Evolutionary conservation across 1,140 invertebrate genomes (phyloP).

Genomic region (Plectrocnemia conspersa): DNA sequence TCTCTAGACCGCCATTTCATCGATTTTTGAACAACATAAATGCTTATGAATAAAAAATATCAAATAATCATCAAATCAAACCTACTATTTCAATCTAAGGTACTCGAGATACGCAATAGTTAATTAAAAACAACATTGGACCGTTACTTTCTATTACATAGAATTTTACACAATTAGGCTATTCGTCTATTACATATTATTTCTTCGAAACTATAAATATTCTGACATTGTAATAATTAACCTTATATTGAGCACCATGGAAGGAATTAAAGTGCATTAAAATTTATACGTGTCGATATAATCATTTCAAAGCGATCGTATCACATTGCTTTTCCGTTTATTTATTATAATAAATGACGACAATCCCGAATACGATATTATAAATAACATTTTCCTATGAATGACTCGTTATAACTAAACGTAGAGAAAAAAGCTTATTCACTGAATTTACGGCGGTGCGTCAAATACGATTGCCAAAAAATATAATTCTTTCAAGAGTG

Average conservation of each 20-base stretch:
- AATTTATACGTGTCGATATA: slow-evolving; percentile 10
- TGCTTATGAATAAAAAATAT: too few species aligned
- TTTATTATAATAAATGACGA: slow-evolving; percentile 6
- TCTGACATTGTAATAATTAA: slow-evolving; percentile 14
- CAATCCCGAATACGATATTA: too few species aligned
- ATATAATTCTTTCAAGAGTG: background rate
- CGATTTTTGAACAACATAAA: too few species aligned
- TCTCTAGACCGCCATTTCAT: too few species aligned
- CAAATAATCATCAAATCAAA: too few species aligned
- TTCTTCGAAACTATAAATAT: slow-evolving; percentile 18
- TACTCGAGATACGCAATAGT: too few species aligned
- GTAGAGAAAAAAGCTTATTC: background rate
- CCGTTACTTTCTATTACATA: slow-evolving; percentile 18
- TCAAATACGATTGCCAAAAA: background rate
- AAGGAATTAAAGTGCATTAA: slow-evolving; percentile 48
- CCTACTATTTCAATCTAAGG: too few species aligned
- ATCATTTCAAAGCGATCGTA: background rate
- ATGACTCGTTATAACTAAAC: background rate
- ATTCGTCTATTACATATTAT: slow-evolving; percentile 18
- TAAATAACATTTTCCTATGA: slow-evolving; percentile 22
- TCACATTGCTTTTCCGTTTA: slow-evolving; percentile 10
- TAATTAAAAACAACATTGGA: too few species aligned
- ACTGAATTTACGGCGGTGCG: background rate
- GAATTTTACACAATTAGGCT: slow-evolving; percentile 29
- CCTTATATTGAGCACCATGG: slow-evolving; percentile 46